phyloP scores from a whole-genome alignment of 2,888 invertebrate species.

The Pristionchus exspectatus region DNA sequence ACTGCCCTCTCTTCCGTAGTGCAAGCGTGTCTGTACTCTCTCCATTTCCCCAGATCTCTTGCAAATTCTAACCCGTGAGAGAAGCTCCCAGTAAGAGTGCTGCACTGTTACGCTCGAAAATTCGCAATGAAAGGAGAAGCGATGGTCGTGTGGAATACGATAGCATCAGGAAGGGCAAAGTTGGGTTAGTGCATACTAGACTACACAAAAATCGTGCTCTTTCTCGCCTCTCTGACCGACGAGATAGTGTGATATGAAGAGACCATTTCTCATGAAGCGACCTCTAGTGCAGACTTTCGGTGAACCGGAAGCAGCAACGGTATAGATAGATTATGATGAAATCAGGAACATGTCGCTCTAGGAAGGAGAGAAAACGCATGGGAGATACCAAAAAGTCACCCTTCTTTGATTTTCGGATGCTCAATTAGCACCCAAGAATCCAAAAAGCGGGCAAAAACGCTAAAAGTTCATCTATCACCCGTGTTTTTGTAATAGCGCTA shows the following conservation, averaged over 20 bases:
- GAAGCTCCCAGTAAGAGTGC: neutral
- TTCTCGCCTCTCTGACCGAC: neutral
- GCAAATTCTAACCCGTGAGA: neutral
- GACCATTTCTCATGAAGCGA: no score
- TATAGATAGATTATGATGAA: no score
- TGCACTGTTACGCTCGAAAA: neutral
- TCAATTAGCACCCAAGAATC: neutral
- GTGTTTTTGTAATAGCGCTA: neutral
- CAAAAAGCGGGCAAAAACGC: neutral
- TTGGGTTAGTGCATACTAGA: neutral
- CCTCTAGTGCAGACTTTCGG: no score
- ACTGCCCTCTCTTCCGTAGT: neutral
- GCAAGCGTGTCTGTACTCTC: neutral
- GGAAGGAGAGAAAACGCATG: no score
- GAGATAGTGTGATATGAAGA: neutral
- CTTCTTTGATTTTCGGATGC: neutral
- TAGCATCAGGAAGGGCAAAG: neutral
- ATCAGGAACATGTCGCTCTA: no score
- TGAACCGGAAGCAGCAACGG: no score
- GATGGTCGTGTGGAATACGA: neutral
- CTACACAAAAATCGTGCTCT: neutral
- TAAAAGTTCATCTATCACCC: neutral
- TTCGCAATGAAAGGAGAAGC: constrained; percentile 19
- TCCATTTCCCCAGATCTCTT: neutral
- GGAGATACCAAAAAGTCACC: neutral